Conservation (phyloP, 2,113 vertebrate species). For the Rafetus swinhoei region DNA sequence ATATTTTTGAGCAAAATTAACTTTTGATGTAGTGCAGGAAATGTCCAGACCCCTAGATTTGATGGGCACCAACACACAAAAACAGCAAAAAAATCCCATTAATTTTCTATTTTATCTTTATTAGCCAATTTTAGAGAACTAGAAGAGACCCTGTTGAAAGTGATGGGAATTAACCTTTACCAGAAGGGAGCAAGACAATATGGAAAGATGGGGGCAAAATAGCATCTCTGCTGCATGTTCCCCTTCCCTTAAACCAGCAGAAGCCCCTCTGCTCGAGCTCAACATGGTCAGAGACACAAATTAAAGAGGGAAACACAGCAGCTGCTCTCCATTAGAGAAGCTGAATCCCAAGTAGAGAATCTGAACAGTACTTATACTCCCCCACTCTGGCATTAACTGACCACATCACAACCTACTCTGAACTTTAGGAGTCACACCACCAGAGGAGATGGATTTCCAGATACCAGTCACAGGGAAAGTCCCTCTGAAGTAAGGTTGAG, state of each 20-base stretch:
- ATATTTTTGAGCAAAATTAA: neutral
- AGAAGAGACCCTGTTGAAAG: neutral
- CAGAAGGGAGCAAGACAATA: neutral
- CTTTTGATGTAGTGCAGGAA: neutral
- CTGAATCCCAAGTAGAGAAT: neutral
- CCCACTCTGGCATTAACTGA: neutral
- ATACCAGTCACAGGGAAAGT: too few relatives aligned
- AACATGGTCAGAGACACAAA: neutral
- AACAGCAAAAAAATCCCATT: neutral
- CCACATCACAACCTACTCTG: neutral
- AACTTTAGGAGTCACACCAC: neutral
- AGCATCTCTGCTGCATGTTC: neutral
- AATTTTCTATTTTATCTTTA: neutral
- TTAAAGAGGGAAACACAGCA: neutral
- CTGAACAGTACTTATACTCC: neutral
- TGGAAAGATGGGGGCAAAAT: neutral
- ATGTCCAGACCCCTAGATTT: neutral
- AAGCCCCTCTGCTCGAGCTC: neutral
- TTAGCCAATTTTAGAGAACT: neutral
- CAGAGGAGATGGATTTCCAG: neutral
- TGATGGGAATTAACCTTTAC: neutral
- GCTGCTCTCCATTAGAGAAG: neutral
- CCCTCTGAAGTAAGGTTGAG: too few relatives aligned
- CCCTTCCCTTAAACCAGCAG: neutral
- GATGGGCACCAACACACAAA: neutral